Percentiles rank a stretch among this genome's conserved stretches.
Conservation (phyloP, 2,797 vertebrate genomes). For the Fringilla coelebs region DNA sequence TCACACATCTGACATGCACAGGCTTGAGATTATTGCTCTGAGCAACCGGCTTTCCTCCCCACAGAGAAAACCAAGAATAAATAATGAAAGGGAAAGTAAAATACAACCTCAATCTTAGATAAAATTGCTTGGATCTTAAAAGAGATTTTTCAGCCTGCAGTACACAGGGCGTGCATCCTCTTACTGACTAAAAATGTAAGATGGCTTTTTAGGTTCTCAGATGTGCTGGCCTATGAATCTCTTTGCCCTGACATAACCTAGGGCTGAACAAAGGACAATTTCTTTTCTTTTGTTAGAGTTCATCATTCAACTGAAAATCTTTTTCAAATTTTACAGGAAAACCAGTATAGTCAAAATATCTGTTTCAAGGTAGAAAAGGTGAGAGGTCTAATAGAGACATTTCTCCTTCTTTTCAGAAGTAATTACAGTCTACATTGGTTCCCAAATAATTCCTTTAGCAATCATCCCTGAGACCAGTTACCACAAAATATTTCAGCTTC, state of each 20-base stretch:
- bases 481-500: neutral
- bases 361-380: neutral
- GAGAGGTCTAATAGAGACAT: neutral
- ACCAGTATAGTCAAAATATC: neutral
- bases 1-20: neutral
- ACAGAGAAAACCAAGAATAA: neutral
- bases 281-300: neutral
- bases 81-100: conserved; percentile 14
- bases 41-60: neutral
- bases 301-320: neutral
- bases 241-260: neutral
- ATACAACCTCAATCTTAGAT: neutral
- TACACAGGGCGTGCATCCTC: neutral
- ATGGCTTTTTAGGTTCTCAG: neutral
- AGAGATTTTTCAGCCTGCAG: neutral
- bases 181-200: neutral
- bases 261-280: neutral
- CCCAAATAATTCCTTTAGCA: neutral
- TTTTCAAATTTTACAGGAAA: neutral
- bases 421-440: neutral
- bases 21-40: neutral
- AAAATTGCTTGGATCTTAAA: neutral
- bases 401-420: neutral
- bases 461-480: neutral
- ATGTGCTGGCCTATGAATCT: neutral